Evolutionary conservation across 2,113 vertebrate genomes (phyloP).

Genomic region (Lamprologus lemairii): DNA sequence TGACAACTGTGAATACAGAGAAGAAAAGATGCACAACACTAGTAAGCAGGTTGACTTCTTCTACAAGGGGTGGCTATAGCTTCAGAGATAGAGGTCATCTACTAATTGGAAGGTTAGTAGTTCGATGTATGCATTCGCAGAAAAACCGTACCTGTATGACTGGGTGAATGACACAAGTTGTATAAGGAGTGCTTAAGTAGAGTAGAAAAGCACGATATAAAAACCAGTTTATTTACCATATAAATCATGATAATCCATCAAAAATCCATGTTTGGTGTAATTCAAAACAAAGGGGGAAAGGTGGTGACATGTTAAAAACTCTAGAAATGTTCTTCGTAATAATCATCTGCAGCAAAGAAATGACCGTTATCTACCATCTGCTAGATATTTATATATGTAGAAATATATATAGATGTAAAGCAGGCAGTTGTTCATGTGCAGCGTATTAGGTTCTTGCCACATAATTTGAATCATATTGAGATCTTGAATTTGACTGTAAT

Average conservation of each 20-base stretch:
- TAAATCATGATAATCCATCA: not conserved
- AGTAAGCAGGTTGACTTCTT: not conserved
- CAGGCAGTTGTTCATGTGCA: not conserved
- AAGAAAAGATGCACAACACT: not conserved
- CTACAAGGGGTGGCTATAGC: not conserved
- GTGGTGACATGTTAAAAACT: not conserved
- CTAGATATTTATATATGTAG: not conserved
- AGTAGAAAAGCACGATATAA: not conserved
- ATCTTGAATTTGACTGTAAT: not conserved
- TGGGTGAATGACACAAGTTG: not conserved
- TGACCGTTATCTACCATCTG: not conserved
- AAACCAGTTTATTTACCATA: not conserved
- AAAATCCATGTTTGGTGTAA: not conserved
- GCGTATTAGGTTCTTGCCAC: not conserved
- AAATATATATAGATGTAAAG: not conserved
- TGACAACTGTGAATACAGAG: constrained; percentile 46
- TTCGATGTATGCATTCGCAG: not conserved
- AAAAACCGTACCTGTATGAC: not conserved
- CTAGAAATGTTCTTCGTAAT: not conserved
- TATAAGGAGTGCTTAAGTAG: not conserved
- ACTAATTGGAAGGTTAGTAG: not conserved
- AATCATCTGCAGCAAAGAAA: not conserved
- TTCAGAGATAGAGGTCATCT: not conserved
- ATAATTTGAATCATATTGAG: not conserved
- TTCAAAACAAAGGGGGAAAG: not conserved